These are phyloP conservation scores for Eurystomus glaucurus DNA, from an alignment of 2,797 vertebrate species.

Conservation along the genomic window DNA sequence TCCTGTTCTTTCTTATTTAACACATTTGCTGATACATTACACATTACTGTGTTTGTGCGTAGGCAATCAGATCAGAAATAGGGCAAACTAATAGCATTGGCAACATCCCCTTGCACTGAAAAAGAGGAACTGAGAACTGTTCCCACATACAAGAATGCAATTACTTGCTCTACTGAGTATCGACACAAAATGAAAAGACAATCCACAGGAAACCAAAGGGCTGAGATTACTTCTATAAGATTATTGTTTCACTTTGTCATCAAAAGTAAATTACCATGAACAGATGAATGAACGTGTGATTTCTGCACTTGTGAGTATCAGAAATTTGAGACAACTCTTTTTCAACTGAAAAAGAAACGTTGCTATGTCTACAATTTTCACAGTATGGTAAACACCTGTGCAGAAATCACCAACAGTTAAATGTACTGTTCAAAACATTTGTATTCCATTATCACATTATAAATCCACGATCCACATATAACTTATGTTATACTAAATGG, in stretches of 20 bases:
- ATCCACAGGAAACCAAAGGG: neutral
- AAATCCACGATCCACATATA: neutral
- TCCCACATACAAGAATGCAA: neutral
- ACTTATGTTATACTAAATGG: neutral
- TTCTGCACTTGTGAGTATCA: neutral
- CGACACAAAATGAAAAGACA: neutral
- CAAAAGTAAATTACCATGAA: neutral
- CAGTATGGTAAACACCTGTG: neutral
- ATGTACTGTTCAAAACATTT: neutral
- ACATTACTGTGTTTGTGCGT: neutral
- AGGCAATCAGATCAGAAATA: neutral
- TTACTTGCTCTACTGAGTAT: neutral
- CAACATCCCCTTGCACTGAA: neutral
- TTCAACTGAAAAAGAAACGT: neutral
- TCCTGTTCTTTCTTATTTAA: neutral
- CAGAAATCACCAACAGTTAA: neutral
- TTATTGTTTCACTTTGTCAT: neutral
- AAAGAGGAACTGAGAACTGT: neutral
- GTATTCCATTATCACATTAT: neutral
- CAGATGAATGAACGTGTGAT: neutral
- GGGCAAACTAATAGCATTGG: neutral
- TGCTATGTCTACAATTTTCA: neutral
- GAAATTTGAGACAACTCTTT: neutral
- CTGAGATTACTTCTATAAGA: neutral
- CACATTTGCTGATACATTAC: neutral